Conservation (phyloP, 2,797 vertebrate genomes). For the Leucoraja ocellata region DNA sequence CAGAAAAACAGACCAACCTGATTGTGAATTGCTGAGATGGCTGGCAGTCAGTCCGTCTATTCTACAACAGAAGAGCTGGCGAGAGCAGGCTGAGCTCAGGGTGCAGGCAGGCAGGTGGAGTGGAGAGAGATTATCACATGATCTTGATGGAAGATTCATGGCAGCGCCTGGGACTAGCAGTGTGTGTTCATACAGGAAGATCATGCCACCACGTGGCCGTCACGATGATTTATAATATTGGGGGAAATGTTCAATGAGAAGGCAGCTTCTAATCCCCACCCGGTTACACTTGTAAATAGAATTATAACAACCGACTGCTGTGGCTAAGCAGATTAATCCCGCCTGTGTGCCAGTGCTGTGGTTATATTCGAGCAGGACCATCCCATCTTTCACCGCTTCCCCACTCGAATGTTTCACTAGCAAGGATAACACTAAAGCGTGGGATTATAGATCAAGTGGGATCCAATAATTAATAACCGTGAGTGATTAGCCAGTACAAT, state of each 20-base stretch:
- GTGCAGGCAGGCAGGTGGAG: not conserved
- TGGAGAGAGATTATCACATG: slow-evolving; percentile 26
- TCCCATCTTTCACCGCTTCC: not conserved
- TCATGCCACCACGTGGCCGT: not conserved
- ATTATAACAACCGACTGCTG: not conserved
- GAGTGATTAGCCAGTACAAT: not conserved
- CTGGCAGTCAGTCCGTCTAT: no score
- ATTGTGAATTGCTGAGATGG: not conserved
- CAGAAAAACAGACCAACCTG: not conserved
- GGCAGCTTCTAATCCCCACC: not conserved
- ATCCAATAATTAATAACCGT: not conserved
- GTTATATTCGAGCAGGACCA: not conserved
- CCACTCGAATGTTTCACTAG: not conserved
- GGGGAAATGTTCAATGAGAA: not conserved
- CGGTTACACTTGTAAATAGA: not conserved
- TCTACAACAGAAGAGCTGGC: not conserved
- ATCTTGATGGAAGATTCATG: slow-evolving; percentile 30
- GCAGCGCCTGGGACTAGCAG: not conserved
- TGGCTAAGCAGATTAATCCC: not conserved
- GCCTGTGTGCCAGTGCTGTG: not conserved
- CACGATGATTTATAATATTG: not conserved
- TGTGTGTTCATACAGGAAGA: not conserved
- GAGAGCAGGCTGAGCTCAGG: not conserved
- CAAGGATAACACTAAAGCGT: not conserved
- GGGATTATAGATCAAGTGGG: not conserved